A percentile compares a stretch with the other conserved stretches of the same genome.
Evolutionary conservation across 2,797 vertebrate species (phyloP).

Genomic region (Calcarius lapponicus): DNA sequence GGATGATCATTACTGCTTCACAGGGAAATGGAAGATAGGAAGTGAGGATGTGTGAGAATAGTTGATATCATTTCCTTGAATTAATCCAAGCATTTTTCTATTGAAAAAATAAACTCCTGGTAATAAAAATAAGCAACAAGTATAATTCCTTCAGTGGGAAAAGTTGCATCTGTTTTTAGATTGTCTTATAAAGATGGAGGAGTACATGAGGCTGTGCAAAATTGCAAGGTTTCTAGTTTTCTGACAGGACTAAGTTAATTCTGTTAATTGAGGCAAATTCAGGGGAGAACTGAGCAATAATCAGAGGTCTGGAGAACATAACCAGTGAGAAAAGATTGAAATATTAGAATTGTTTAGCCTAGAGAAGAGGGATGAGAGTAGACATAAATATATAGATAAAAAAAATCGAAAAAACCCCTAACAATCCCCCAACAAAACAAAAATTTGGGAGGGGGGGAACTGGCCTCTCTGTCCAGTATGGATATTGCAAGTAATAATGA

Average conservation of each 20-base stretch:
- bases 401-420: accelerated
- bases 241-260: background rate
- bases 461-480: background rate
- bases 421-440: accelerated
- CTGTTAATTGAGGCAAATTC: background rate
- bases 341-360: background rate
- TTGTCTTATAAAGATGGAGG: background rate
- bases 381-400: background rate
- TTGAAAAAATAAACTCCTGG: slow-evolving; percentile 1
- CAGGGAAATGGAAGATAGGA: background rate
- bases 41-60: background rate
- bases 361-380: background rate
- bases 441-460: background rate
- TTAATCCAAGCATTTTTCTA: slow-evolving; percentile 10
- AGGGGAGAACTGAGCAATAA: background rate
- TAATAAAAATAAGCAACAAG: background rate
- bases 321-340: background rate
- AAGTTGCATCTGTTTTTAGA: background rate
- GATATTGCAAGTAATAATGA: background rate
- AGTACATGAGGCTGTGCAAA: background rate
- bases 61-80: background rate
- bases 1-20: background rate
- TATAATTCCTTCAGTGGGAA: background rate
- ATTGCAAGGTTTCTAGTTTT: background rate
- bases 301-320: background rate